phyloP scores from a whole-genome alignment of 2,888 invertebrate species.

The Stenodera caucasica region DNA sequence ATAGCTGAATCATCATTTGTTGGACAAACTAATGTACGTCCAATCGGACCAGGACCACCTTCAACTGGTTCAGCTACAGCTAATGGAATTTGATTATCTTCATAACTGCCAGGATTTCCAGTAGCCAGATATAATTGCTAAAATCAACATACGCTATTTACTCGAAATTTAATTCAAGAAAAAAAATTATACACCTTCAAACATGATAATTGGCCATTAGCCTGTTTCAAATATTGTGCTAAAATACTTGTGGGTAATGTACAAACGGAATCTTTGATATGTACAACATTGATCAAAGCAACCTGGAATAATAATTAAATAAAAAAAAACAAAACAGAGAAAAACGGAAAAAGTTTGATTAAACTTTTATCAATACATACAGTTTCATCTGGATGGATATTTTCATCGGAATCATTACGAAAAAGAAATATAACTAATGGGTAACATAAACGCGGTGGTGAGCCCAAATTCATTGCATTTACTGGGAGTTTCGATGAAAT shows the following conservation, averaged over 20 bases:
- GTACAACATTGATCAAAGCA: conserved; percentile 78
- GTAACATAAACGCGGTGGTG: conserved; percentile 74
- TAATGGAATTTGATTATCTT: conserved; percentile 58
- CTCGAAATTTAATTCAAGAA: too few species aligned
- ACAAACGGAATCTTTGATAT: conserved; percentile 80
- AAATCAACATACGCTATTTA: too few species aligned
- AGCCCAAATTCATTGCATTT: conserved; percentile 67
- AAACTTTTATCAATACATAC: conserved; percentile 61
- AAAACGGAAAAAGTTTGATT: too few species aligned
- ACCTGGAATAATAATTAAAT: conserved; percentile 61
- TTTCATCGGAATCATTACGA: conserved; percentile 63
- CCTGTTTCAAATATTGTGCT: conserved; percentile 84
- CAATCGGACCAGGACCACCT: conserved; percentile 51
- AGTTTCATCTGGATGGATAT: conserved; percentile 75
- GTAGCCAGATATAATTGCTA: conserved; percentile 78
- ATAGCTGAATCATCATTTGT: conserved; percentile 56
- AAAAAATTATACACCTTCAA: conserved; percentile 67
- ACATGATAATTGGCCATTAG: conserved; percentile 78
- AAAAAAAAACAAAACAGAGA: too few species aligned
- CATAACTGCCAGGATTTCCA: conserved; percentile 64
- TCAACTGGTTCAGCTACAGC: conserved; percentile 61
- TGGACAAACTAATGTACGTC: conserved; percentile 50
- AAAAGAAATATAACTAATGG: conserved; percentile 77
- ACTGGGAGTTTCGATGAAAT: conserved; percentile 65
- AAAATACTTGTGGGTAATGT: conserved; percentile 78